A percentile compares a stretch with the other conserved stretches of the same genome.
phyloP scores from a whole-genome alignment of 2,888 invertebrate species.

The Heteromyza rotundicornis region DNA sequence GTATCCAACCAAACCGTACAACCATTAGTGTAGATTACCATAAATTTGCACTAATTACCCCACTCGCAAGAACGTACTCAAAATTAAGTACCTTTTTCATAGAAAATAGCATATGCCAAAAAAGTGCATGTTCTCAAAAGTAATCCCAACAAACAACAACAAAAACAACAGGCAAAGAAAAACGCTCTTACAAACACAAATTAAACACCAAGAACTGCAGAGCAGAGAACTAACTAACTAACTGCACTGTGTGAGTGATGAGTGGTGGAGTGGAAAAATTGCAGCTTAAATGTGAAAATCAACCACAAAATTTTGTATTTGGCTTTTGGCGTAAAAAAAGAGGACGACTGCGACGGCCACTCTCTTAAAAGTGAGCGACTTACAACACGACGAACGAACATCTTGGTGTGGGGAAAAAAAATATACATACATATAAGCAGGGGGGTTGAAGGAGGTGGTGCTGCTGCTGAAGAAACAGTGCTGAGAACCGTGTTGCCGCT shows the following conservation, averaged over 20 bases:
- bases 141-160: no score
- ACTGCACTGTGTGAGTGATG: background rate
- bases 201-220: background rate
- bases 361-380: background rate
- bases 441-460: conserved; percentile 17
- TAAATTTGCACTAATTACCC: background rate
- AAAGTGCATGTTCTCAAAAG: background rate
- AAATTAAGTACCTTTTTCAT: background rate
- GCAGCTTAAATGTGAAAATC: conserved; percentile 18
- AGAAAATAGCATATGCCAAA: background rate
- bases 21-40: background rate
- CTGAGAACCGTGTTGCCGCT: background rate
- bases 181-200: background rate
- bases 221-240: background rate
- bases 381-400: background rate
- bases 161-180: no score
- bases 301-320: conserved; percentile 17
- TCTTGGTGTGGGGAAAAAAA: no score
- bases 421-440: no score
- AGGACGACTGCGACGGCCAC: background rate
- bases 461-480: conserved; percentile 12
- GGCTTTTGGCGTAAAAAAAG: background rate
- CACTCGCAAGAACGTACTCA: no score
- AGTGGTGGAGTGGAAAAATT: conserved; percentile 10
- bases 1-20: no score